Evolutionary conservation across 2,797 vertebrate genomes (phyloP), one percentile per base, ranked within the genome.

Genomic region (Karalla daura): DNA sequence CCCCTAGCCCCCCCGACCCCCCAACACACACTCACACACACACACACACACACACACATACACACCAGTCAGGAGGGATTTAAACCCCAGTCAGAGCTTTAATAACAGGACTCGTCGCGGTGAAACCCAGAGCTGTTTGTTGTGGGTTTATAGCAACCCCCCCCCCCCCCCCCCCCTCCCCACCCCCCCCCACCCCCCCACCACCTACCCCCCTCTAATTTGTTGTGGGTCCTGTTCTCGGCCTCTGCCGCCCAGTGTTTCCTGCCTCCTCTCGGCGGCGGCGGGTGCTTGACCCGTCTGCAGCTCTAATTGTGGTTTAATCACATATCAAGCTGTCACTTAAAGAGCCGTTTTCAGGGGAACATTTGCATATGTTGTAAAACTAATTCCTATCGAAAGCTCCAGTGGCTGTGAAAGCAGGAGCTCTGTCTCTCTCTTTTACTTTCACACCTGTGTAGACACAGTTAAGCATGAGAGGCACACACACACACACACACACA

Each of bases 261-360:
- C 92, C n/a, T n/a, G 94, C 94, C 93, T 76, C 60, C 83, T 59
- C 89, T 84, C 78, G 86, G 89, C 86, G n/a, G n/a, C n/a, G n/a
- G n/a, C n/a, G n/a, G n/a, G n/a, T n/a, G n/a, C n/a, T n/a, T n/a
- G n/a, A 83, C 91, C 88, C 88, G 90, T 91, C 93, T 94, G 91
- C 92, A 91, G 84, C 80, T 93, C 89, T 95, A 95, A 95, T 94
- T 94, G 94, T 94, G 90, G 82, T 92, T 94, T 95, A 94, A 94
- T 95, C 93, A 94, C 93, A 93, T 93, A 93, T 95, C 93, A 93
- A 93, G 91, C 91, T 94, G 93, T 94, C 94, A 94, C 91, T 94
- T 94, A 93, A 93, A 95, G 89, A 91, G 83, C 88, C 83, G 84
- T 65, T 90, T 91, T 91, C 88, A 83, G 81, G 87, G 83, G 67